Evolutionary conservation across 1,140 invertebrate genomes (phyloP), one percentile per base, ranked within the genome.

Genomic region (Oryzaephilus surinamensis): DNA sequence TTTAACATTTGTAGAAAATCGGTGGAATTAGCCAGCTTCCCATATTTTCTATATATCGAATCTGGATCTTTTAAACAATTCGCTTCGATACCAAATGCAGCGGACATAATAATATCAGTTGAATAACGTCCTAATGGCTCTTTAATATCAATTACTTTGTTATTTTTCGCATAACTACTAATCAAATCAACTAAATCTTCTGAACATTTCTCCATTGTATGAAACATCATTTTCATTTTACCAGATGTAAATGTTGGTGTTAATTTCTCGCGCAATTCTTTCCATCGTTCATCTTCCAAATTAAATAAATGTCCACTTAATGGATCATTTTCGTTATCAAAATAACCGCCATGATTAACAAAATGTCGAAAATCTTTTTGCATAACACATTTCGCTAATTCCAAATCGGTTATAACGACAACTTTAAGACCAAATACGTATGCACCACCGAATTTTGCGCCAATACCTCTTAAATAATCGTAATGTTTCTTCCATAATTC

Each of bases 311-410:
- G 62, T 2, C 61, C 60, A 4, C 60, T 57, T 0, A 76, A 29
- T 3, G 62, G 54, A 17, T 74, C 65, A 10, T 53, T 57, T 19
- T 66, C 52, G 6, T 65, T 63, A 38, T 70, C 65, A 13, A 63
- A 57, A 20, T 58, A 54, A 0, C 64, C 33, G 0, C 63, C 65
- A 7, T 69, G 66, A 41, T 72, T 66, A 19, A 57, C 43, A 21
- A 76, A 76, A 15, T 61, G 47, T 20, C 62, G 49, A 28, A 75
- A 77, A 45, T 78, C 72, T 46, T 71, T 74, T 2, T 72, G 62
- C 15, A 77, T 35, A 1, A 79, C 59, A n/a, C 60, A 50, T 38
- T 74, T 73, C 0, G 74, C 57, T 0, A 79, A 46, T 11, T 75
- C 70, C 11, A 71, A 48, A 43, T 79, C 71, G 7, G 63, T 57